Percentiles rank a stretch among this genome's conserved stretches.
These are phyloP conservation scores for Acanthurus lineatus DNA, from an alignment of 2,797 vertebrate genomes.

Conservation along the genomic window DNA sequence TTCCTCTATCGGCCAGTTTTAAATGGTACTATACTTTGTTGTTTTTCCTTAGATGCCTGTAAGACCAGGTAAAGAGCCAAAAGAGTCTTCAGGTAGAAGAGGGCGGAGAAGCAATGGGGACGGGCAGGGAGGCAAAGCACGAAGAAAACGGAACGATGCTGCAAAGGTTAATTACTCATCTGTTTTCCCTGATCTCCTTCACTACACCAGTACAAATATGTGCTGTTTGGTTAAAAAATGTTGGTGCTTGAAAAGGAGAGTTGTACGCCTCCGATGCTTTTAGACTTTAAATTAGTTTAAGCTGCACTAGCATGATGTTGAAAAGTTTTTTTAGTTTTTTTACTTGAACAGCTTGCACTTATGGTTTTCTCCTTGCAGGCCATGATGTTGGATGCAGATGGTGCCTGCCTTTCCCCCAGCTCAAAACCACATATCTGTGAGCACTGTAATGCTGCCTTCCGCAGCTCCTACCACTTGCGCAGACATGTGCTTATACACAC, in stretches of 20 bases:
- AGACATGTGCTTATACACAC: slow-evolving; percentile 99
- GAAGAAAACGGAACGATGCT: slow-evolving; percentile 92
- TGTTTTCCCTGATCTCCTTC: not conserved
- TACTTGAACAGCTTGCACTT: not conserved
- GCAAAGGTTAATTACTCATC: slow-evolving; percentile 84
- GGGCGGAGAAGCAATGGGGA: slow-evolving; percentile 93
- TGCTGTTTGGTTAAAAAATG: not conserved
- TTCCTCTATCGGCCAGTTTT: not conserved
- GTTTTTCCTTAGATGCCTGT: slow-evolving; percentile 80
- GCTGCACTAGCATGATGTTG: not conserved
- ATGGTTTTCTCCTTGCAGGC: slow-evolving; percentile 71
- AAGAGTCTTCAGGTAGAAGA: slow-evolving; percentile 91
- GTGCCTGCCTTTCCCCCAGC: slow-evolving; percentile 91
- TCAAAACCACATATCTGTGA: slow-evolving; percentile 99
- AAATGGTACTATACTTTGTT: not conserved
- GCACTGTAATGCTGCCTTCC: slow-evolving; percentile 98
- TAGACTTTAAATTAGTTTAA: not conserved
- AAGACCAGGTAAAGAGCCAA: slow-evolving; percentile 89
- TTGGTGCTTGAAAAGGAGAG: not conserved
- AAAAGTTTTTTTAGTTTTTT: not conserved
- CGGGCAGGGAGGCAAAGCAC: slow-evolving; percentile 94
- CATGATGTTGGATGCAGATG: slow-evolving; percentile 91
- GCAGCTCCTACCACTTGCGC: slow-evolving; percentile 98
- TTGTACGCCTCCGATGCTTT: not conserved
- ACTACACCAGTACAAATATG: slow-evolving; percentile 5